Evolutionary conservation across 2,797 vertebrate species (phyloP).

Genomic region (Lagorchestes hirsutus): DNA sequence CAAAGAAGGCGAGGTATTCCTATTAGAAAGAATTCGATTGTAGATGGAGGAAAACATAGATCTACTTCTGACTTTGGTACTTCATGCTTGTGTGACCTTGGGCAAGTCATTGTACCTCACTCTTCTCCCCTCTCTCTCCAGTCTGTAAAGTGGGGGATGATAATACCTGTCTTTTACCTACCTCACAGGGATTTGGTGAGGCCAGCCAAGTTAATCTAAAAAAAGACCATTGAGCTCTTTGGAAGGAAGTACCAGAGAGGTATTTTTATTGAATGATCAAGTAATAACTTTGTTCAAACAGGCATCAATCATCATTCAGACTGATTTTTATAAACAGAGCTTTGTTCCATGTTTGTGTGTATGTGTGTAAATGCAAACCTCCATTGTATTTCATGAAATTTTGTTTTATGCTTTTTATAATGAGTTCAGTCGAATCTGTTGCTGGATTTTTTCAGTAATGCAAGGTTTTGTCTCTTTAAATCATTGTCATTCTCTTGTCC

Average conservation of each 20-base stretch:
- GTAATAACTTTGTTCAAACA: not conserved
- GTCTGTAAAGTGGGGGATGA: conserved; percentile 42
- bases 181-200: conserved; percentile 60
- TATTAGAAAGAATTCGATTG: not conserved
- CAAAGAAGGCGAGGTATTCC: not conserved
- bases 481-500: not conserved
- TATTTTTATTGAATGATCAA: not conserved
- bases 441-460: not conserved
- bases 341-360: not conserved
- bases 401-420: not conserved
- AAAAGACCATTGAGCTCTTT: not conserved
- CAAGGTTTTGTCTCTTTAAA: not conserved
- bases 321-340: not conserved
- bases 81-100: not conserved
- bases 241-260: not conserved
- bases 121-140: conserved; percentile 17
- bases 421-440: not conserved
- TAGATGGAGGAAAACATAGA: too few relatives aligned
- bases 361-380: not conserved
- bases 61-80: not conserved
- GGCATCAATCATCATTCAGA: not conserved
- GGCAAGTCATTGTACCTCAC: conserved; percentile 35
- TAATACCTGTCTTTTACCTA: conserved; percentile 59
- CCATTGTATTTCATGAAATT: not conserved
- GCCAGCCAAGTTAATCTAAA: not conserved